Conservation (phyloP, 1,140 invertebrate genomes). For the Procambarus virginalis region DNA sequence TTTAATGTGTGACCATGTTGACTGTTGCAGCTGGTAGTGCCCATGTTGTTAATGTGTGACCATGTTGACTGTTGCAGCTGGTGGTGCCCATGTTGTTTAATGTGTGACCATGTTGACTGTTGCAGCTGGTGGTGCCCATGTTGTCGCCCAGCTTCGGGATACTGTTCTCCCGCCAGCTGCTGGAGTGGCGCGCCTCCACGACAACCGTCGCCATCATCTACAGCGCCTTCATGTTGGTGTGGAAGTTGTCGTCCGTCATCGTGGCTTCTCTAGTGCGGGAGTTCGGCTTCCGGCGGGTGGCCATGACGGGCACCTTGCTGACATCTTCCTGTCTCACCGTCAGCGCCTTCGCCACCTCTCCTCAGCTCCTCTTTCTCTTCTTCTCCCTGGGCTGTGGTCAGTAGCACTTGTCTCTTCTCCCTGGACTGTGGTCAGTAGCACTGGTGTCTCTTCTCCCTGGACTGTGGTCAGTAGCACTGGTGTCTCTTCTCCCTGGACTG, state of each 20-base stretch:
- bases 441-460: no score
- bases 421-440: no score
- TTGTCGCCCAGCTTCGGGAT: constrained; percentile 45
- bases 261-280: constrained; percentile 15
- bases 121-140: no score
- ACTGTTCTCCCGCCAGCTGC: constrained; percentile 44
- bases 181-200: constrained; percentile 36
- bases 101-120: no score
- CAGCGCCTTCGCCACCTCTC: constrained; percentile 33
- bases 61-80: no score
- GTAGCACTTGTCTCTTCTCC: not conserved
- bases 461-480: no score
- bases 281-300: constrained; percentile 43
- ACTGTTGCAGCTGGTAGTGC: no score
- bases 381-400: constrained; percentile 49
- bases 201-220: constrained; percentile 41
- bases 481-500: no score
- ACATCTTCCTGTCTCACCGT: constrained; percentile 30
- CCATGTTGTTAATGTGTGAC: no score
- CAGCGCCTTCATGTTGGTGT: constrained; percentile 43
- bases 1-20: no score
- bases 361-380: constrained; percentile 13
- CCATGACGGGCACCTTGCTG: constrained; percentile 35
- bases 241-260: constrained; percentile 16
- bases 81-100: no score